These are phyloP conservation scores for Gadus chalcogrammus DNA, from an alignment of 2,113 vertebrate species.

Conservation along the genomic window DNA sequence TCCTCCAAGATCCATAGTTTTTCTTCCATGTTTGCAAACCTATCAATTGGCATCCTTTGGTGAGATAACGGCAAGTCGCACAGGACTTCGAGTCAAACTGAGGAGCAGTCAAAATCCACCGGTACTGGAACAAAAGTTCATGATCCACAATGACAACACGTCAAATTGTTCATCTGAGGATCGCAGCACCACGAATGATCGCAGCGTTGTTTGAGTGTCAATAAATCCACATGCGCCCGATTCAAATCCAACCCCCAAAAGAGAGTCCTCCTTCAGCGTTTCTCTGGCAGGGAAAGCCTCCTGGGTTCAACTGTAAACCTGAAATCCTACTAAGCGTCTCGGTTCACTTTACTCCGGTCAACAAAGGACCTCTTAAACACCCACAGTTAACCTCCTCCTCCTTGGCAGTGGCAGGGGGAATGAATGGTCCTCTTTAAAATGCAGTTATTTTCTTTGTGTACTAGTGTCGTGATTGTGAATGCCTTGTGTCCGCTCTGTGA, in stretches of 20 bases:
- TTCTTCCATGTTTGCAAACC: constrained; percentile 82
- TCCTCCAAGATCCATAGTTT: constrained; percentile 90
- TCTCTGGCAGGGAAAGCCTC: not conserved
- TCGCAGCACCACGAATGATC: too few species aligned
- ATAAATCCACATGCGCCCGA: too few species aligned
- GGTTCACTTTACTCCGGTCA: constrained; percentile 48
- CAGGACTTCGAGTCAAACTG: not conserved
- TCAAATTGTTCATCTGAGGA: too few species aligned
- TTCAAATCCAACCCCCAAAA: too few species aligned
- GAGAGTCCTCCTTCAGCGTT: too few species aligned
- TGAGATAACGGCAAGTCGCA: constrained; percentile 9
- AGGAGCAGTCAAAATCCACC: not conserved
- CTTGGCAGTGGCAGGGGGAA: constrained; percentile 23
- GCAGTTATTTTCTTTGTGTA: constrained; percentile 62
- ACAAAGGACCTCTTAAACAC: constrained; percentile 64
- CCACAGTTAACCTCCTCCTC: constrained; percentile 56
- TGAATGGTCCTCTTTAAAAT: constrained; percentile 62
- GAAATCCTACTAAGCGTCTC: constrained; percentile 31
- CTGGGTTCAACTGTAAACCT: constrained; percentile 4
- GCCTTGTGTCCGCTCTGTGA: constrained; percentile 60
- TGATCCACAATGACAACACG: not conserved
- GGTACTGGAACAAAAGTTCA: not conserved
- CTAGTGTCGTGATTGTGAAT: constrained; percentile 58
- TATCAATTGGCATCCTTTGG: constrained; percentile 66
- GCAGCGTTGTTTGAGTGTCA: too few species aligned